A percentile compares a stretch with the other conserved stretches of the same genome.
Conservation (phyloP, 2,797 vertebrate genomes). For the Glossophaga mutica region DNA sequence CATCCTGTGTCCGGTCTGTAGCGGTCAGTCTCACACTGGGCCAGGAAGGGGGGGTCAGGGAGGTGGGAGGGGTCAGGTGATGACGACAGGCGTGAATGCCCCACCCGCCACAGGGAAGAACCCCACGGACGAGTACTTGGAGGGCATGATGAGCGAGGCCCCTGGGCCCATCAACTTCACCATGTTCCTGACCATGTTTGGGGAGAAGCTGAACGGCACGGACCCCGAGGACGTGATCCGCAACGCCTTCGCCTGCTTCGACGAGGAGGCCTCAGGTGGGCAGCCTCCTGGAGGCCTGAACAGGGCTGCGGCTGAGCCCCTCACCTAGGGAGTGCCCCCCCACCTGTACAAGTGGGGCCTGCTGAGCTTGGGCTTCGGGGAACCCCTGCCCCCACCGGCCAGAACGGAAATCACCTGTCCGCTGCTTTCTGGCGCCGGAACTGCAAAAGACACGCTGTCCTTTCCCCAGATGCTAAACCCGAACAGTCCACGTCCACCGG, state of each 20-base stretch:
- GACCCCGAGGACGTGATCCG: constrained; percentile 98
- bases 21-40: neutral
- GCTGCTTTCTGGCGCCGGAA: neutral
- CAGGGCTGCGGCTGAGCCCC: neutral
- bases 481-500: neutral
- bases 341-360: fast-evolving
- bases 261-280: constrained; percentile 95
- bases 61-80: neutral
- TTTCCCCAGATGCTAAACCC: neutral
- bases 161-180: constrained; percentile 99
- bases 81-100: neutral
- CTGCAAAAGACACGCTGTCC: neutral
- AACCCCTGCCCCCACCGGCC: no score
- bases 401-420: neutral
- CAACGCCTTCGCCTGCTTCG: constrained; percentile 98
- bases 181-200: constrained; percentile 99
- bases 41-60: neutral
- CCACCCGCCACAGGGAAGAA: constrained; percentile 89
- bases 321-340: fast-evolving
- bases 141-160: constrained; percentile 99
- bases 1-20: neutral
- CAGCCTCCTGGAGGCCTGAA: neutral
- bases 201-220: constrained; percentile 96
- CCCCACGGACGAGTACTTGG: constrained; percentile 97
- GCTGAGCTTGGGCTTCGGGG: fast-evolving